Percentiles rank a stretch among this genome's conserved stretches.
phyloP scores from a whole-genome alignment of 2,797 vertebrate genomes.

The Odontamblyopus rebecca region DNA sequence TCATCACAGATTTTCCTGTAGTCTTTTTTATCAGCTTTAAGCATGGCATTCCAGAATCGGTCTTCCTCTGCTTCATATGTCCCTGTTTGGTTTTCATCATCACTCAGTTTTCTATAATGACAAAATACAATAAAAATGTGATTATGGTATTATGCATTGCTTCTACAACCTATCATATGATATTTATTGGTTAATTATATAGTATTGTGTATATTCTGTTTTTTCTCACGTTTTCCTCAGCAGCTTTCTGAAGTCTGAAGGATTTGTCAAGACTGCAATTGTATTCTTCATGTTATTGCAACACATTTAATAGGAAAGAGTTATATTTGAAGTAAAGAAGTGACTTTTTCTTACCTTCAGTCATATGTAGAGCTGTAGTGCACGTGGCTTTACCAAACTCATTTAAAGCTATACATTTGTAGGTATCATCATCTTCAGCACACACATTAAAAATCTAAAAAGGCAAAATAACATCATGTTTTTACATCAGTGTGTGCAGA shows the following conservation, averaged over 20 bases:
- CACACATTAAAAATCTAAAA: constrained; percentile 79
- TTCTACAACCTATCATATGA: background rate
- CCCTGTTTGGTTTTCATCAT: constrained; percentile 30
- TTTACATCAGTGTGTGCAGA: constrained; percentile 4
- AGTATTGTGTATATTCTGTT: background rate
- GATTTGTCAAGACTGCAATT: constrained; percentile 64
- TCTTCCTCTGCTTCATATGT: constrained; percentile 52
- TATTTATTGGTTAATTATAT: background rate
- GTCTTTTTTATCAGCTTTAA: constrained; percentile 82
- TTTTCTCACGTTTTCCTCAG: constrained; percentile 79
- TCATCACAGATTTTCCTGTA: constrained; percentile 84
- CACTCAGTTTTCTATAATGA: constrained; percentile 42
- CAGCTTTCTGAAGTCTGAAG: constrained; percentile 80
- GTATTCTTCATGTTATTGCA: background rate
- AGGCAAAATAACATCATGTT: constrained; percentile 16
- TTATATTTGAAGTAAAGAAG: background rate
- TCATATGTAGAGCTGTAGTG: constrained; percentile 75
- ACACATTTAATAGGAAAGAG: background rate
- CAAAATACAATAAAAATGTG: background rate
- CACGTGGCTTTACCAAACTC: constrained; percentile 83
- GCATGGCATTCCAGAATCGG: constrained; percentile 81
- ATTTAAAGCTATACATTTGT: constrained; percentile 83
- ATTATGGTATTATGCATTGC: background rate
- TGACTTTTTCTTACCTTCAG: constrained; percentile 73
- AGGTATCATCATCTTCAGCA: constrained; percentile 75